Conservation (phyloP, 2,888 invertebrate species). For the Druceiella hillmani region DNA sequence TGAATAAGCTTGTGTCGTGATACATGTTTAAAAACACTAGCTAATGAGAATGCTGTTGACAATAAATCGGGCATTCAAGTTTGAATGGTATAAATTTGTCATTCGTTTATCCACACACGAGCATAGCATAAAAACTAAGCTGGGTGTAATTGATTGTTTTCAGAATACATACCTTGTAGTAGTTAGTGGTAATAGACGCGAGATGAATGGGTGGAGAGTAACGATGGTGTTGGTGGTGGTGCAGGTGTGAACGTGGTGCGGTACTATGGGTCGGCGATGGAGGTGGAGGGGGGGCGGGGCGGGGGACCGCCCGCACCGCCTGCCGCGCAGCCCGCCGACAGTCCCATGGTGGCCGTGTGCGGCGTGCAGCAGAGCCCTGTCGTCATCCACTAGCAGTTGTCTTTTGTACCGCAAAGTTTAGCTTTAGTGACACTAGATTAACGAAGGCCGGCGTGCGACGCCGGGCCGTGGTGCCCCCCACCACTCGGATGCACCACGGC, state of each 20-base stretch:
- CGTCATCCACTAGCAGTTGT: slow-evolving; percentile 65
- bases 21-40: too few relatives aligned
- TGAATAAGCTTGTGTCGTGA: too few relatives aligned
- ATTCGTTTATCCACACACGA: too few relatives aligned
- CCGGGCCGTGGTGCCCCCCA: too few relatives aligned
- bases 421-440: slow-evolving; percentile 15
- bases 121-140: not conserved
- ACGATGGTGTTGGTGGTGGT: slow-evolving; percentile 29
- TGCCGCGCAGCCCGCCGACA: slow-evolving; percentile 39
- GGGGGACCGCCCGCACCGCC: slow-evolving; percentile 26
- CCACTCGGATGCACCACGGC: too few relatives aligned
- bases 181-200: slow-evolving; percentile 33
- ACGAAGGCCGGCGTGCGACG: too few relatives aligned
- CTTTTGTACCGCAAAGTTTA: slow-evolving; percentile 7
- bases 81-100: too few relatives aligned
- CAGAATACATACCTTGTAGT: slow-evolving; percentile 7
- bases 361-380: slow-evolving; percentile 85
- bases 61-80: too few relatives aligned
- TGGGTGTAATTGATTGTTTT: slow-evolving; percentile 5
- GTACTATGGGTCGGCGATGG: slow-evolving; percentile 64
- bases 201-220: slow-evolving; percentile 27
- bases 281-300: slow-evolving; percentile 39
- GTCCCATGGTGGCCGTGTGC: slow-evolving; percentile 80
- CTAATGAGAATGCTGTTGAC: too few relatives aligned
- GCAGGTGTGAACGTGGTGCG: slow-evolving; percentile 62